These are phyloP conservation scores for Aplysina aerophoba DNA, from an alignment of 37 sponge, comb jelly and placozoan genomes.

Conservation along the genomic window DNA sequence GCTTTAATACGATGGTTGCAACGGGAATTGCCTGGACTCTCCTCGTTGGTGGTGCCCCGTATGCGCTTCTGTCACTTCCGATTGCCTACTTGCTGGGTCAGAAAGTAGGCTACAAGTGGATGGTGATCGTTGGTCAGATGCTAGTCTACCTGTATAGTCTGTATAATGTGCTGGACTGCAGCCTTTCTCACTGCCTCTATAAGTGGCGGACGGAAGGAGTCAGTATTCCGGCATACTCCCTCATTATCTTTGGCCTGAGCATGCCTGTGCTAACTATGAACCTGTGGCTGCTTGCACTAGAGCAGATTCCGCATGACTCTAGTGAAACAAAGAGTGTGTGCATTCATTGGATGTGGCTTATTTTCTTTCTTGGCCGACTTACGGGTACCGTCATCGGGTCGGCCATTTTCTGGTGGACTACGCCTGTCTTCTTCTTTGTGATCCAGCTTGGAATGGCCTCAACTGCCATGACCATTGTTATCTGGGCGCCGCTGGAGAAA, in stretches of 20 bases:
- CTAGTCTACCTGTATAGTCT: not conserved
- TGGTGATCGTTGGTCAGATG: constrained; percentile 3
- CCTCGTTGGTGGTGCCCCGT: not conserved
- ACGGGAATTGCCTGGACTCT: not conserved
- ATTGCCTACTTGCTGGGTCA: not conserved
- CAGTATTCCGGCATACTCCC: too few species aligned
- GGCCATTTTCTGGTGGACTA: not conserved
- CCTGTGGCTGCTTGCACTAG: not conserved
- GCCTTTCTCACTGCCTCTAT: not conserved
- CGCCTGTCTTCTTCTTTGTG: not conserved
- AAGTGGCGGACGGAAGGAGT: not conserved
- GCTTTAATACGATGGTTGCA: too few species aligned
- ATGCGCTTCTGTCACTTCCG: not conserved
- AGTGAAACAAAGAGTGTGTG: not conserved
- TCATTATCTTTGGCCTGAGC: not conserved
- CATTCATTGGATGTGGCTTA: constrained; percentile 1
- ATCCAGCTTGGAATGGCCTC: not conserved
- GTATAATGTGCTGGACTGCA: not conserved
- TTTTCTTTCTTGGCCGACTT: constrained; percentile 5
- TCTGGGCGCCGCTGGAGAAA: not conserved
- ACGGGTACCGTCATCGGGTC: not conserved
- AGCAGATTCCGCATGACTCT: constrained; percentile 1
- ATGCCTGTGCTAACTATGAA: not conserved
- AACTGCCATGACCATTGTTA: not conserved
- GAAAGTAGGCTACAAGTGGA: not conserved